Conservation (phyloP, 2,797 vertebrate species). For the Falco berigora region DNA sequence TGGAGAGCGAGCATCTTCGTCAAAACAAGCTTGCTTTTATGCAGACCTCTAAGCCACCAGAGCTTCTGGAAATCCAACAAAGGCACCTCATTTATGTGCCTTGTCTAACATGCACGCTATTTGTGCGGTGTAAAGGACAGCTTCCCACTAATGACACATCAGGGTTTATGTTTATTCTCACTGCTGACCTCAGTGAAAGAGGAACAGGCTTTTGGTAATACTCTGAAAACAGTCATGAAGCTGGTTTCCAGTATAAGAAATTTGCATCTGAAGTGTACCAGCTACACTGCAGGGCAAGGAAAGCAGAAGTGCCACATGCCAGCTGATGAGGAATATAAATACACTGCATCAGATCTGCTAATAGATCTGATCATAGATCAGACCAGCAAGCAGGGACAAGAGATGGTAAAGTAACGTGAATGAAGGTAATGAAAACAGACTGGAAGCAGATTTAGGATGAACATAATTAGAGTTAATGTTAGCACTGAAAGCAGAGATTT, state of each 20-base stretch:
- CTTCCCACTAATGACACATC: neutral
- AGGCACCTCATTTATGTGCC: neutral
- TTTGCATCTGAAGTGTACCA: neutral
- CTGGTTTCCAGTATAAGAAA: neutral
- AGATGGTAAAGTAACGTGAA: constrained; percentile 40
- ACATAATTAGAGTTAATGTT: constrained; percentile 66
- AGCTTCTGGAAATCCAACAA: neutral
- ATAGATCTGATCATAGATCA: constrained; percentile 27
- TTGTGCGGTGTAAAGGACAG: neutral
- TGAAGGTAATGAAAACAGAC: constrained; percentile 67
- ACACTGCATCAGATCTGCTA: neutral
- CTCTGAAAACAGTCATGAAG: neutral
- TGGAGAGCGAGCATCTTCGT: neutral
- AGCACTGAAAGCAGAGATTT: constrained; percentile 65
- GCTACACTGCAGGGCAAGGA: neutral
- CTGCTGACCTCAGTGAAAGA: neutral
- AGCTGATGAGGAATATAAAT: neutral
- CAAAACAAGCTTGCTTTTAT: neutral
- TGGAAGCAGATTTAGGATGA: constrained; percentile 64
- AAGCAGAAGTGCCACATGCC: neutral
- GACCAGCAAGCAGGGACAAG: constrained; percentile 60
- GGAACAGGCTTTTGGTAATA: neutral
- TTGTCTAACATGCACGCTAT: neutral
- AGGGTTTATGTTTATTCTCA: neutral
- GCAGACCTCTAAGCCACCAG: neutral